phyloP scores from a whole-genome alignment of 2,113 vertebrate genomes.

The Platysternon megacephalum region DNA sequence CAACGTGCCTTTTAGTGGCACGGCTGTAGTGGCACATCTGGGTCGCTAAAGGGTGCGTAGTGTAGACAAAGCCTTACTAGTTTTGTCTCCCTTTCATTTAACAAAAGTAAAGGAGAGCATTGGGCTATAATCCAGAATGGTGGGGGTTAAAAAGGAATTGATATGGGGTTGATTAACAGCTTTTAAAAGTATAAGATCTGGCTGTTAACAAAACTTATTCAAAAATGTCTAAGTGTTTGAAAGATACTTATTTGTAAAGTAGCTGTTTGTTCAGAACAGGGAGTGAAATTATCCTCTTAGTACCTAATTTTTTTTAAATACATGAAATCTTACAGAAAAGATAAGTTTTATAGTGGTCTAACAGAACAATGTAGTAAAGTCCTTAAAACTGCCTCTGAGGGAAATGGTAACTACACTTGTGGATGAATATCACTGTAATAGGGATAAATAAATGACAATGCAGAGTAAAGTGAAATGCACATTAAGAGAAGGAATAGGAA shows the following conservation, averaged over 20 bases:
- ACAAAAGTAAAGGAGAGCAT: neutral
- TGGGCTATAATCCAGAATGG: neutral
- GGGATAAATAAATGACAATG: neutral
- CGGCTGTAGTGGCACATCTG: too few species aligned
- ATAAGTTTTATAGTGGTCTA: neutral
- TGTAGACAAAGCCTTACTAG: neutral
- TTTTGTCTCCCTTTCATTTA: neutral
- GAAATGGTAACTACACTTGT: neutral
- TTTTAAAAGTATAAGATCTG: neutral
- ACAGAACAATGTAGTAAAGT: neutral
- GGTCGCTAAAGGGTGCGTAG: too few species aligned
- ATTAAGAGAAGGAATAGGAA: neutral
- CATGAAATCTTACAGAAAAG: neutral
- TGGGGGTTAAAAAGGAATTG: neutral
- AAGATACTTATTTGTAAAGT: neutral
- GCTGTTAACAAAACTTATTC: neutral
- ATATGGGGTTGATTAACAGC: neutral
- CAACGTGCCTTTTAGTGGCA: too few species aligned
- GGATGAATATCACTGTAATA: neutral
- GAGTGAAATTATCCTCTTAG: neutral
- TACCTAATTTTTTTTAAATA: neutral
- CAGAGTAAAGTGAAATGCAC: neutral
- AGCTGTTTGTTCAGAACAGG: neutral
- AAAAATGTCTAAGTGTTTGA: neutral
- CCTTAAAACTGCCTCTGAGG: neutral